Conservation (phyloP, 1,140 invertebrate genomes). For the Dendrolimus kikuchii region DNA sequence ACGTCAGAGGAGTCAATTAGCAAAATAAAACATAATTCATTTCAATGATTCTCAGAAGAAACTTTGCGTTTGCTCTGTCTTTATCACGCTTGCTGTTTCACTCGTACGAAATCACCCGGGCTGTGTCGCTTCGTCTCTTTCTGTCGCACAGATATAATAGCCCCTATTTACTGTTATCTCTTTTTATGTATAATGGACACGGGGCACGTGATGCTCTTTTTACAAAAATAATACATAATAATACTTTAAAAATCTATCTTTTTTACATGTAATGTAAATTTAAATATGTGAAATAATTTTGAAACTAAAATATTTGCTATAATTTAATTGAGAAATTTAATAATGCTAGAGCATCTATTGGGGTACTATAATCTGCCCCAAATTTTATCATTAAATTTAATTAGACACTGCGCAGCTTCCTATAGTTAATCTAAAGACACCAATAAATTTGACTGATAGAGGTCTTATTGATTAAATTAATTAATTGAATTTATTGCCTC, state of each 20-base stretch:
- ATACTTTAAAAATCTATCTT: background rate
- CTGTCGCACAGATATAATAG: conserved; percentile 32
- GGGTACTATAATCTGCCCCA: too few species aligned
- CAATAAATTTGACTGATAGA: too few species aligned
- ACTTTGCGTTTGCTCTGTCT: conserved; percentile 33
- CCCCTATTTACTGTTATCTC: conserved; percentile 52
- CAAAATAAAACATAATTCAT: conserved; percentile 59
- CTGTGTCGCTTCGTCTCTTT: conserved; percentile 28
- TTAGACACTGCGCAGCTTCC: too few species aligned
- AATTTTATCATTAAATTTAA: too few species aligned
- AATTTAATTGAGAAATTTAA: too few species aligned
- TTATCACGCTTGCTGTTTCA: conserved; percentile 16
- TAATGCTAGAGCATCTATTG: too few species aligned
- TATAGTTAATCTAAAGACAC: too few species aligned
- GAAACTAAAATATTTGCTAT: too few species aligned
- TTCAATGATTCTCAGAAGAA: conserved; percentile 52
- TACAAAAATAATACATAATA: background rate
- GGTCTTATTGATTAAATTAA: too few species aligned
- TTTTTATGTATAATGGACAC: conserved; percentile 35
- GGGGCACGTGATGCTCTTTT: conserved; percentile 12
- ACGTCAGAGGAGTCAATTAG: conserved; percentile 38
- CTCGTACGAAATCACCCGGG: conserved; percentile 11
- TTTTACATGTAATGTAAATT: too few species aligned
- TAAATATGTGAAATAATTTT: too few species aligned
- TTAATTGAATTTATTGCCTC: too few species aligned